Base-by-base conservation (phyloP, 1,140 invertebrate genomes). In the Carposina sasakii region DNA sequence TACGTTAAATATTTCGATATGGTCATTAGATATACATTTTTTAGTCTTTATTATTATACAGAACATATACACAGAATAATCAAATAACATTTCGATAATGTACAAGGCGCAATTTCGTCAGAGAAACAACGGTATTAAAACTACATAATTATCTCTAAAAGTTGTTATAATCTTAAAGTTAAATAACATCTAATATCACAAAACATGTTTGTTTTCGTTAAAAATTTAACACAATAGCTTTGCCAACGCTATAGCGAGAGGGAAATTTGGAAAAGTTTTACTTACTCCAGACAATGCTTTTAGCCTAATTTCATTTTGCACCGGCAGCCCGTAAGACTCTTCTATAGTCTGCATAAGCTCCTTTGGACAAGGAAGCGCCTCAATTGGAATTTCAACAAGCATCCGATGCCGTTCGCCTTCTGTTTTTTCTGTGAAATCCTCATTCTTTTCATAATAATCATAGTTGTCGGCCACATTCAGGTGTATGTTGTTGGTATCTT, bases 171-270 rank as follows among this genome's bases (percentile, higher is more conserved):
- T n/a, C n/a, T n/a, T n/a, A n/a, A n/a, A n/a, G n/a, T n/a, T n/a
- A n/a, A n/a, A n/a, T 77, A 72, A 66, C 55, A 43, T 67, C 76
- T 82, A 81, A 73, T 81, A 81, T 82, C 76, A 82, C 76, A 81
- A 79, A 77, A 33, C 71, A 72, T 63, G 55, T 61, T 59, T 41
- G 40, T 31, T 53, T 39, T 41, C 45, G 50, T 51, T 57, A 51
- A 44, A 42, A 39, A 56, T 58, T 70, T 67, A 76, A 60, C 71
- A 54, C 42, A 81, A 41, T 50, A 75, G 45, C 48, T 60, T 47
- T 6, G 28, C 24, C 26, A 81, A 47, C 22, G 37, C 56, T 52
- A 68, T 9, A 36, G 69, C 17, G 17, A 75, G 46, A 13, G 67
- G 23, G 13, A 71, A 60, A 50, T 54, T 64, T 4, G 73, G 66